Percentiles rank a stretch among this genome's conserved stretches.
phyloP scores from a whole-genome alignment of 1,140 invertebrate species.

The Aphelinus certus region DNA sequence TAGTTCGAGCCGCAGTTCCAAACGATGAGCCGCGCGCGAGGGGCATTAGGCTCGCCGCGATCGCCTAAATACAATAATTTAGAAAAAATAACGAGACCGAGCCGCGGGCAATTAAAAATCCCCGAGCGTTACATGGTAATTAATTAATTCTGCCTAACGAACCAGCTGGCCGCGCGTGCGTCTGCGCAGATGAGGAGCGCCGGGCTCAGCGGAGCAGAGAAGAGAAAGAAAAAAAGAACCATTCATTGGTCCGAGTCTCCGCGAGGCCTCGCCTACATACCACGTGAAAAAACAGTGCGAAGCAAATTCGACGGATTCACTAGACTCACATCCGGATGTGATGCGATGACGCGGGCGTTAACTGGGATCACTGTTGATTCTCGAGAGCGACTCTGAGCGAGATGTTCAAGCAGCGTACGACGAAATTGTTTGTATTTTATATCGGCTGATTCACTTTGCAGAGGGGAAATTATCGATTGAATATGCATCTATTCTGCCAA shows the following conservation, averaged over 20 bases:
- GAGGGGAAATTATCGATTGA: too few species aligned
- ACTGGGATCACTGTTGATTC: too few species aligned
- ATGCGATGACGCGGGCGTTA: too few species aligned
- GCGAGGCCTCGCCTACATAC: background rate
- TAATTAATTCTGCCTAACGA: constrained; percentile 39
- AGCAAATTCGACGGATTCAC: background rate
- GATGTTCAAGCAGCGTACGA: too few species aligned
- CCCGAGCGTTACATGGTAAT: background rate
- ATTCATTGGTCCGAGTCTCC: constrained; percentile 6
- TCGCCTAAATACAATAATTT: constrained; percentile 35
- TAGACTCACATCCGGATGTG: too few species aligned
- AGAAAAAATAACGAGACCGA: constrained; percentile 22
- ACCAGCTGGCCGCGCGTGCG: constrained; percentile 2
- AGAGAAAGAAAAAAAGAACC: constrained; percentile 5
- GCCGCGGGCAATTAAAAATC: constrained; percentile 9
- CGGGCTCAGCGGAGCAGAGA: constrained; percentile 3
- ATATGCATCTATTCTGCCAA: too few species aligned
- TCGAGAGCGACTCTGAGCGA: too few species aligned
- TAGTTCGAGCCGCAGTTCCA: background rate
- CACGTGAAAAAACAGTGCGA: background rate
- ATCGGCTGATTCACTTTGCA: too few species aligned
- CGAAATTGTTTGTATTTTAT: too few species aligned
- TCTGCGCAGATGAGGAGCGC: background rate
- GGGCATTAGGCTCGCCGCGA: constrained; percentile 3
- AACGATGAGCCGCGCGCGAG: too few species aligned